These are phyloP conservation scores for Caenorhabditis sp. DNA, from an alignment of 2,888 invertebrate species.

Conservation along the genomic window DNA sequence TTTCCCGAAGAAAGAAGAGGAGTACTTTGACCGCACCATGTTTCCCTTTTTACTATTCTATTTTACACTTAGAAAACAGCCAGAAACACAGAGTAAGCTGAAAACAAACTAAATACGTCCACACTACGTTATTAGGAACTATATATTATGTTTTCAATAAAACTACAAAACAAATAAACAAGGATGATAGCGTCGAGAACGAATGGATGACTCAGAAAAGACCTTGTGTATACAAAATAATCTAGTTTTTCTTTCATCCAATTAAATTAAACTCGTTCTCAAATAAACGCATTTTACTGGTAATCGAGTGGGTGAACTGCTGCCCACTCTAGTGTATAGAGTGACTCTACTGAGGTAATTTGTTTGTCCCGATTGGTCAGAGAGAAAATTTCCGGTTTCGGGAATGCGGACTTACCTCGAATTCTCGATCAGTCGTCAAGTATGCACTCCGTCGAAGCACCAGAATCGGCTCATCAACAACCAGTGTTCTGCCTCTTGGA, in stretches of 20 bases:
- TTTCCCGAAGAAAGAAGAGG: too few species aligned
- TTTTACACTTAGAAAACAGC: too few species aligned
- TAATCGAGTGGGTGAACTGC: background rate
- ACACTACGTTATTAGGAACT: background rate
- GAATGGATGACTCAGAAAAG: background rate
- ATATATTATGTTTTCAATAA: background rate
- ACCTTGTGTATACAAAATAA: background rate
- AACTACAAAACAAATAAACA: constrained; percentile 16
- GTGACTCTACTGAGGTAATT: background rate
- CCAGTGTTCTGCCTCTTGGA: background rate
- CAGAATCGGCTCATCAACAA: constrained; percentile 54
- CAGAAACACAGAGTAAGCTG: too few species aligned
- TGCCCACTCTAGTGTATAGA: too few species aligned
- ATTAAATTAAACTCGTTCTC: constrained; percentile 7
- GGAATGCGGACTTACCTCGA: constrained; percentile 38
- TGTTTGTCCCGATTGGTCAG: too few species aligned
- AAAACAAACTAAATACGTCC: too few species aligned
- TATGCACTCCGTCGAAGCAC: constrained; percentile 58
- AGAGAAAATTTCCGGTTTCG: too few species aligned
- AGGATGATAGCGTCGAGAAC: background rate
- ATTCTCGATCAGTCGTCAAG: constrained; percentile 44
- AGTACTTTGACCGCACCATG: too few species aligned
- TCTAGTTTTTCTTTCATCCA: background rate
- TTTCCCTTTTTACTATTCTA: too few species aligned
- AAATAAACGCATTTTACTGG: background rate